Base-by-base conservation (phyloP, 2,797 vertebrate genomes). In the Brotula barbata region DNA sequence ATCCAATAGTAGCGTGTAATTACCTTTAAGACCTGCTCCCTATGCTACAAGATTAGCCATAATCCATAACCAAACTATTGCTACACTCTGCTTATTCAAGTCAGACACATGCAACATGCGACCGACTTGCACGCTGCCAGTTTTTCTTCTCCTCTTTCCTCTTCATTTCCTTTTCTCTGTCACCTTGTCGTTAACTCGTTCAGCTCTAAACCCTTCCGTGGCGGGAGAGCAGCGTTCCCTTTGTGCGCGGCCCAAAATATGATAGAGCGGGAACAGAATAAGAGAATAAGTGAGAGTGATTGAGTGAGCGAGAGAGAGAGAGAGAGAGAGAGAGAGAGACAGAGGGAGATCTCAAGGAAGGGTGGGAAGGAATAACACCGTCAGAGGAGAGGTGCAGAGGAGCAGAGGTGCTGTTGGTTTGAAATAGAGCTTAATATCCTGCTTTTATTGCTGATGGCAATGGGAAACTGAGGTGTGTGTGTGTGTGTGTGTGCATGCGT, bases 1-100 rank as follows among this genome's bases (percentile, higher is more conserved):
- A 86, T 89, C 77, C 73, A 83, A 82, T 86, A 86, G 83, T 69
- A 83, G 81, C 78, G 55, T 88, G 83, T 88, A 87, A 91, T 89
- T 89, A 88, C 83, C 81, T 84, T 89, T 83, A 87, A 86, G 71
- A 81, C 84, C 73, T 82, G 75, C 76, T 89, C 81, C 81, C 81
- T 85, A 75, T 85, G 84, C 78, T 84, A 63, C 73, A 75, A 85
- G 85, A 88, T 90, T 87, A 88, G 82, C 80, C 58, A 42, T 86
- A 88, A 89, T 88, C 86, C 84, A 85, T 81, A 83, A 86, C 83
- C 78, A 89, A 85, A 87, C 83, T 86, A 75, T 73, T 73, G 76
- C 82, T 64, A 77, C 59, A 80, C 83, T 68, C 69, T 54, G 63
- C 79, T 85, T 84, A 83, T 87, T 80, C 71, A 63, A 76, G 75